Conservation (phyloP, 1,140 invertebrate species). For the Eciton burchellii region DNA sequence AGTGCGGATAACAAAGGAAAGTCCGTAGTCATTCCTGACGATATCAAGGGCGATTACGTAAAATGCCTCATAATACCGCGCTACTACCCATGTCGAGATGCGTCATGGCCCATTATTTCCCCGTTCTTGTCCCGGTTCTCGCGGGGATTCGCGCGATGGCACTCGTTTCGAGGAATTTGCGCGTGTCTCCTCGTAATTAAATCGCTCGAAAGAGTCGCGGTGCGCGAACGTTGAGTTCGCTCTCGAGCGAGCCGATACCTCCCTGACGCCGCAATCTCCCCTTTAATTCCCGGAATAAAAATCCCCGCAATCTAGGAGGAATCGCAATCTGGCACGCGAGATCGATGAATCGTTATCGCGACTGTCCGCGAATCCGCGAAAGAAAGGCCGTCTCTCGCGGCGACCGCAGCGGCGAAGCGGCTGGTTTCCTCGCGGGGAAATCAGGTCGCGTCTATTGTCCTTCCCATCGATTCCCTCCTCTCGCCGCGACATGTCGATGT, state of each 20-base stretch:
- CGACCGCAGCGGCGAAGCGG: conserved; percentile 58
- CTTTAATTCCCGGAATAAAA: conserved; percentile 31
- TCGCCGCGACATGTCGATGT: conserved; percentile 7
- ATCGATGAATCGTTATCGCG: conserved; percentile 54
- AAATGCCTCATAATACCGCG: conserved; percentile 73
- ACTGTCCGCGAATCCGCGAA: conserved; percentile 36
- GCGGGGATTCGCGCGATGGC: conserved; percentile 51
- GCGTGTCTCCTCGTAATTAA: conserved; percentile 18
- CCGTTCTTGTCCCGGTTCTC: conserved; percentile 9
- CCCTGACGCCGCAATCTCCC: neutral
- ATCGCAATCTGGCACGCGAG: neutral
- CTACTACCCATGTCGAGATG: conserved; percentile 11
- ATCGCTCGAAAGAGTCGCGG: conserved; percentile 4
- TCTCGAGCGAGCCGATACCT: neutral
- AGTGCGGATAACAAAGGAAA: conserved; percentile 64
- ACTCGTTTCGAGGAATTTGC: conserved; percentile 30
- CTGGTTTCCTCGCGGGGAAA: conserved; percentile 57
- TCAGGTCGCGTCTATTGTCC: conserved; percentile 50
- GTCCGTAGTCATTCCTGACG: conserved; percentile 61
- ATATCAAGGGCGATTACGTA: conserved; percentile 70
- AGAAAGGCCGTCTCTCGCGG: conserved; percentile 50
- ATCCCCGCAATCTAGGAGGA: conserved; percentile 30
- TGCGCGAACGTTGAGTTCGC: neutral
- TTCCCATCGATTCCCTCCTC: conserved; percentile 57
- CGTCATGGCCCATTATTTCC: conserved; percentile 53